Conservation (phyloP, 2,888 invertebrate genomes). For the Drosophila sordidapex region DNA sequence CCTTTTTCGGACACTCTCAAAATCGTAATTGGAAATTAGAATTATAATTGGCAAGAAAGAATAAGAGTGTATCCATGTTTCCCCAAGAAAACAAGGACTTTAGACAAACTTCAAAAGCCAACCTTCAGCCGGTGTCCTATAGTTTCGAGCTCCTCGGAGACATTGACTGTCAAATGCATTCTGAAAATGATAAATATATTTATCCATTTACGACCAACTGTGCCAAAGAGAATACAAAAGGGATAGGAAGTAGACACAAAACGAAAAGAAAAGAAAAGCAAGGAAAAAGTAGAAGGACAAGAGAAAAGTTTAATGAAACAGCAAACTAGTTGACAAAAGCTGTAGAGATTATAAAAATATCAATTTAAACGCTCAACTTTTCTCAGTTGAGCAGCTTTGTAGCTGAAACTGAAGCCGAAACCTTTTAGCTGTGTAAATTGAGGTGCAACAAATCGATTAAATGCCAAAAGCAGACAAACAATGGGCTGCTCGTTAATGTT, state of each 20-base stretch:
- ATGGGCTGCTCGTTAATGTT: conserved; percentile 9
- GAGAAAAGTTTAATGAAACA: conserved; percentile 16
- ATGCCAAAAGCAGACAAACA: conserved; percentile 12
- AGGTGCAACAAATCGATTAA: conserved; percentile 29
- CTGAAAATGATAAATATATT: background rate
- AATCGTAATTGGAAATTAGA: background rate
- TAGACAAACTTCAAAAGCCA: background rate
- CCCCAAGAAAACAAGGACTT: background rate
- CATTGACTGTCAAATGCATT: conserved; percentile 18
- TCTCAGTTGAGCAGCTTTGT: conserved; percentile 2
- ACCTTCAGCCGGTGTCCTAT: background rate
- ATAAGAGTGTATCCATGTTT: background rate
- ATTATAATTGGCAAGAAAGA: background rate
- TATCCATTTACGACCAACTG: conserved; percentile 1
- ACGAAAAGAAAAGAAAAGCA: background rate
- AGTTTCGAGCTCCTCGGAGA: background rate
- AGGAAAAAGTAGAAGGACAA: conserved; percentile 1
- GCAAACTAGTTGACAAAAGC: conserved; percentile 25
- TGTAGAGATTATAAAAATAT: conserved; percentile 32
- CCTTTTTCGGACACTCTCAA: background rate
- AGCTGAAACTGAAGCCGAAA: conserved; percentile 7
- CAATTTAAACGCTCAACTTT: conserved; percentile 20
- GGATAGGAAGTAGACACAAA: background rate
- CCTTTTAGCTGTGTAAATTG: conserved; percentile 20
- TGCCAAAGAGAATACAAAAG: background rate